Evolutionary conservation across 2,113 vertebrate species (phyloP), one percentile per base, ranked within the genome.

Genomic region (Larimichthys crocea): DNA sequence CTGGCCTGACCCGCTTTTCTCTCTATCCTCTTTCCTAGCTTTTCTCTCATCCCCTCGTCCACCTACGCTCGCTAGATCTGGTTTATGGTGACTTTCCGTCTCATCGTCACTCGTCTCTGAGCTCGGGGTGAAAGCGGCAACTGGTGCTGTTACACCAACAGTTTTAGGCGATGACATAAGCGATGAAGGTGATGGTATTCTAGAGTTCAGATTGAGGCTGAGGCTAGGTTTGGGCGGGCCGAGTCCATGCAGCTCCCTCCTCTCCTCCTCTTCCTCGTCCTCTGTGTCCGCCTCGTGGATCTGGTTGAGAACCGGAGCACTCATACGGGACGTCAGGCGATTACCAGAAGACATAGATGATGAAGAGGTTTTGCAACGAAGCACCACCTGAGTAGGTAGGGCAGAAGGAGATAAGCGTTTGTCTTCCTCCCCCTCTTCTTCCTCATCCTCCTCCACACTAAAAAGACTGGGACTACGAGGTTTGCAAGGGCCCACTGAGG

Each of bases 201-300:
- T 86, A 16, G 97, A 96, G 80, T 97, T 98, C 96, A 99, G 96
- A 86, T 97, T 97, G 86, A 99, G 95, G 64, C 97, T 91, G 11
- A 94, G 93, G 93, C 97, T 98, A 56, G 98, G 94, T 89, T 99
- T 99, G 4, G 98, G 97, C 0, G 95, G 96, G 42, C 79, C 72
- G 0, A 90, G 77, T 71, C 84, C 85, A 22, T 52, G 65, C 72
- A 91, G 24, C 52, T 89, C 86, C 75, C 60, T 66, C 19, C 40
- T 59, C 7, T 82, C 89, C 4, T 91, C 87, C 67, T 92, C 82
- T 6, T 92, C 91, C 42, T 92, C 90, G 0, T 96, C 97, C 93
- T 98, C 97, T 16, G 96, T 97, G 93, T 99, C 97, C 0, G 99
- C 98, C 14, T 99, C 98, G 0, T 98, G 98, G 91, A 99, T 99